Evolutionary conservation across 2,113 vertebrate species (phyloP).

Genomic region (Ptychochromis oligacanthus): DNA sequence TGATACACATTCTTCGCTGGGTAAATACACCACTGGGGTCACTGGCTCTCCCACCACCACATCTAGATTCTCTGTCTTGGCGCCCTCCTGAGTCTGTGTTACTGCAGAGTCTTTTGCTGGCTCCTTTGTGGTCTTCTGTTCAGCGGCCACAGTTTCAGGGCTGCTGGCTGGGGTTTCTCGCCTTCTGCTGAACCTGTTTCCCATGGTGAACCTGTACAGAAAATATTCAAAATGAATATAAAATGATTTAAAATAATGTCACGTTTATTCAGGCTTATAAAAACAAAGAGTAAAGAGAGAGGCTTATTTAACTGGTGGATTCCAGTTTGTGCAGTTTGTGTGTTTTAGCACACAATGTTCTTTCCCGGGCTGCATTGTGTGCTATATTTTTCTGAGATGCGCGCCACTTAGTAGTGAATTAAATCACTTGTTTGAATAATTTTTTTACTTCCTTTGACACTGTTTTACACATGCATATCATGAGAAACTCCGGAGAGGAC

Average conservation of each 20-base stretch:
- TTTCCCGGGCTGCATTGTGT: slow-evolving; percentile 8
- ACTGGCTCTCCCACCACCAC: slow-evolving; percentile 25
- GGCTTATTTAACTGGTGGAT: background rate
- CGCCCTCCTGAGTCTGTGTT: slow-evolving; percentile 7
- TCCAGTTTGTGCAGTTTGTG: background rate
- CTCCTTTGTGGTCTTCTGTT: slow-evolving; percentile 46
- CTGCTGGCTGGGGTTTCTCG: slow-evolving; percentile 7
- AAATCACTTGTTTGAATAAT: background rate
- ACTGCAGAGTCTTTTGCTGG: slow-evolving; percentile 10
- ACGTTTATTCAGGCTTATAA: background rate
- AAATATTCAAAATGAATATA: background rate
- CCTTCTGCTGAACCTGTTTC: slow-evolving; percentile 66
- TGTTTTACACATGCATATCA: background rate
- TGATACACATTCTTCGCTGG: slow-evolving; percentile 29
- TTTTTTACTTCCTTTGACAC: background rate
- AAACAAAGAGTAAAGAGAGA: background rate
- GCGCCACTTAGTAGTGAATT: background rate
- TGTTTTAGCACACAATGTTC: slow-evolving; percentile 57
- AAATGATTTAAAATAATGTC: background rate
- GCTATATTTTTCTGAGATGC: background rate
- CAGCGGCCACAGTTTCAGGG: slow-evolving; percentile 20
- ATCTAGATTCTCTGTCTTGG: slow-evolving; percentile 7
- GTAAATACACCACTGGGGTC: background rate
- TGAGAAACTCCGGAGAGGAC: background rate
- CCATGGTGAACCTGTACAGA: slow-evolving; percentile 69